These are phyloP conservation scores for Ceratina australensis DNA, from an alignment of 1,140 invertebrate species.

Conservation along the genomic window DNA sequence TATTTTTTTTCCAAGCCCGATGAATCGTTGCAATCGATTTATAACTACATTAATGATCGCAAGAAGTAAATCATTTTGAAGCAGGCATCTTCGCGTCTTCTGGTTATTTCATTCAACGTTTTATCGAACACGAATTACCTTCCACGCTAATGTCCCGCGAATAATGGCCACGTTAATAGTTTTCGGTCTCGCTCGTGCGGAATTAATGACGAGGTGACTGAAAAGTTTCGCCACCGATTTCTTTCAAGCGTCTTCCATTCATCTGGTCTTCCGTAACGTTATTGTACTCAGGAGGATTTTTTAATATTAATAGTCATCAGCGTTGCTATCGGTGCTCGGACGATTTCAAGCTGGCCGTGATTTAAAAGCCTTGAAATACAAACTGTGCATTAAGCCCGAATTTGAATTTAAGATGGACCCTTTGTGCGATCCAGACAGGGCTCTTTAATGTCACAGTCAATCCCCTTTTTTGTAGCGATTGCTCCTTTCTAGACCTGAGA, in stretches of 20 bases:
- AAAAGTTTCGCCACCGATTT: slow-evolving; percentile 33
- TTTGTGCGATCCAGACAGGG: slow-evolving; percentile 19
- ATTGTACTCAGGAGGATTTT: slow-evolving; percentile 30
- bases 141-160: slow-evolving; percentile 23
- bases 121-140: slow-evolving; percentile 43
- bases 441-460: slow-evolving; percentile 13
- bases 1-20: neutral
- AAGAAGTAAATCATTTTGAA: neutral
- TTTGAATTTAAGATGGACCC: slow-evolving; percentile 38
- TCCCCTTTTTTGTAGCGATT: slow-evolving; percentile 7
- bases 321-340: neutral
- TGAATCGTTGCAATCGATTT: neutral
- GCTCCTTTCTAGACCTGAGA: slow-evolving; percentile 37
- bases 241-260: slow-evolving; percentile 28
- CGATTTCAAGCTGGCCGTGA: too few species aligned
- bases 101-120: slow-evolving; percentile 31
- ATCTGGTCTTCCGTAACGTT: slow-evolving; percentile 23
- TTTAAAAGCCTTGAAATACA: slow-evolving; percentile 11
- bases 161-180: slow-evolving; percentile 42
- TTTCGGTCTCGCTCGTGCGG: slow-evolving; percentile 31
- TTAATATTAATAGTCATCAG: slow-evolving; percentile 41
- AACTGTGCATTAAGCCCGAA: slow-evolving; percentile 28
- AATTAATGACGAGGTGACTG: slow-evolving; percentile 40
- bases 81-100: neutral
- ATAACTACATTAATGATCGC: neutral